phyloP scores from a whole-genome alignment of 2,888 invertebrate genomes.

The Hoplodrina blanda region DNA sequence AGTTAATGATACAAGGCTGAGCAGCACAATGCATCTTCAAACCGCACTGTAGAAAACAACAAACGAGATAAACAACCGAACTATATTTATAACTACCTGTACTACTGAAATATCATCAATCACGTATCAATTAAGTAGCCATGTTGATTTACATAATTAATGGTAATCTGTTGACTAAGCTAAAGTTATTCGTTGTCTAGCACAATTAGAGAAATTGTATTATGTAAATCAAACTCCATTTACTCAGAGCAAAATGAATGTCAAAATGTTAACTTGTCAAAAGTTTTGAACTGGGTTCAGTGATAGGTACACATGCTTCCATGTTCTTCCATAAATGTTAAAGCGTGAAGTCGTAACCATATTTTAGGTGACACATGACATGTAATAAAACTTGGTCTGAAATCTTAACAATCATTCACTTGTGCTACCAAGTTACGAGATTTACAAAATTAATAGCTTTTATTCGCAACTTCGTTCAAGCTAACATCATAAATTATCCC shows the following conservation, averaged over 20 bases:
- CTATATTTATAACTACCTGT: slow-evolving; percentile 9
- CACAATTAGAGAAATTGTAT: neutral
- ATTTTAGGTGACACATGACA: slow-evolving; percentile 39
- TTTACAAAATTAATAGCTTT: slow-evolving; percentile 17
- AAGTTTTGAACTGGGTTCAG: slow-evolving; percentile 19
- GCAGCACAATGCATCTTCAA: slow-evolving; percentile 66
- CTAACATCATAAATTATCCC: no score
- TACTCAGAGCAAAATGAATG: slow-evolving; percentile 3
- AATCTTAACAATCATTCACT: slow-evolving; percentile 34
- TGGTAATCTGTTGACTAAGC: neutral
- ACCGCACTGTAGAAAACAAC: slow-evolving; percentile 47
- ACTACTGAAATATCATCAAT: slow-evolving; percentile 3
- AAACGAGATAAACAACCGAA: slow-evolving; percentile 23
- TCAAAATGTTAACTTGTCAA: slow-evolving; percentile 34
- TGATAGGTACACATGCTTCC: slow-evolving; percentile 25
- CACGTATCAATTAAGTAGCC: neutral
- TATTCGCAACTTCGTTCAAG: slow-evolving; percentile 6
- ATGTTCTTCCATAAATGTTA: slow-evolving; percentile 32
- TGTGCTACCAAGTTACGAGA: slow-evolving; percentile 14
- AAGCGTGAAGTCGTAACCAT: slow-evolving; percentile 40
- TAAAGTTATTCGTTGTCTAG: slow-evolving; percentile 2
- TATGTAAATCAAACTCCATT: slow-evolving; percentile 7
- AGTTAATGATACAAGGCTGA: slow-evolving; percentile 68
- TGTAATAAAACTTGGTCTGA: slow-evolving; percentile 35
- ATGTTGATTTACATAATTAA: slow-evolving; percentile 4